Base-by-base conservation (phyloP, 2,888 invertebrate genomes). In the Graphium colonna region DNA sequence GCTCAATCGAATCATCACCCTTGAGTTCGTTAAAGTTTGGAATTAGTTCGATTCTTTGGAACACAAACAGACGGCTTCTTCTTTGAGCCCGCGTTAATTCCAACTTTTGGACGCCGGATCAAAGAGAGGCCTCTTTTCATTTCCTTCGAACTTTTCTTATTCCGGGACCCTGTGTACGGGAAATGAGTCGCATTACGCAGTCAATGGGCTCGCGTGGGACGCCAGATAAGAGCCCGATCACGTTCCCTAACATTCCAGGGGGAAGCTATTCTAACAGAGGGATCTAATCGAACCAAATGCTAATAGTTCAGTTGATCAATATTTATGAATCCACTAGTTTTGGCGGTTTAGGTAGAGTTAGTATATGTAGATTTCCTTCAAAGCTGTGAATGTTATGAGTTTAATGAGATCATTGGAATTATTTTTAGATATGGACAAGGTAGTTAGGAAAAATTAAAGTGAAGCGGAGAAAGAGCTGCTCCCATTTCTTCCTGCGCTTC, bases 171-270 rank as follows among this genome's bases (percentile, higher is more conserved):
- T 78, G 77, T 67, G 73, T 82, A 83, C 78, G 79, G 82, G 85
- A 86, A 87, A 86, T 84, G 82, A 82, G 80, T 74, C 80, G 83
- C 82, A 85, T 87, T 86, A 87, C 80, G 60, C 79, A 84, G 82
- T 85, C 84, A 84, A 86, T 85, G 82, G 84, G 78, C 73, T 75
- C 70, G 69, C 74, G 74, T 73, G 74, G 77, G 71, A 78, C 64
- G 78, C 31, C 16, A 36, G 12, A 33, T 15, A 15, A 42, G 45
- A 33, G 45, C 26, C 16, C 26, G 28, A 52, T 18, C 40, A 41
- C 21, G 16, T 28, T 13, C 13, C 12, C 36, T 52, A 16, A 7
- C 5, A 38, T 31, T 48, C 1, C 9, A 12, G 12, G 16, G 10
- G 13, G 13, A 33, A 13, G 31, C n/a, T 12, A 12, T n/a, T 12